These are phyloP conservation scores for Rhynchonema sp. DNA, from an alignment of 2,888 invertebrate species.

Conservation along the genomic window DNA sequence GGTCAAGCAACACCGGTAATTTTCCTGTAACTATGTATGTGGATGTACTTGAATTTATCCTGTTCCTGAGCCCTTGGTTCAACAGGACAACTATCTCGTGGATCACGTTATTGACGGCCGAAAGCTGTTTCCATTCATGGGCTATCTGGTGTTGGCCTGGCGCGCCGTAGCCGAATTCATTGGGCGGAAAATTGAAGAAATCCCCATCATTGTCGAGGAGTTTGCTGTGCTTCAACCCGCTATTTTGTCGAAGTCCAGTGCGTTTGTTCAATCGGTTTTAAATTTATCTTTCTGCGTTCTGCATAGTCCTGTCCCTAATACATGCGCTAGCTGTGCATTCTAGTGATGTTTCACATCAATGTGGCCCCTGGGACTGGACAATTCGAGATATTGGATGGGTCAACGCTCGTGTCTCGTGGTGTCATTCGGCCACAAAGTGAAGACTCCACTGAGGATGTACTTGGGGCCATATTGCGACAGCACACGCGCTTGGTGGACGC, in stretches of 20 bases:
- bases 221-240: not conserved
- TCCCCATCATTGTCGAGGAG: not conserved
- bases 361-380: constrained; percentile 11
- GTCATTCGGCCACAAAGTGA: not conserved
- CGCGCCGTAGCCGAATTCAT: not conserved
- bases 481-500: no score
- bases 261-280: not conserved
- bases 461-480: no score
- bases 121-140: constrained; percentile 69
- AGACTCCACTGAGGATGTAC: no score
- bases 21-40: no score
- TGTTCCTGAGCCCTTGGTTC: no score
- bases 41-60: no score
- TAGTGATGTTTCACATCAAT: not conserved
- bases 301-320: no score
- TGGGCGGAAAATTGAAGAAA: not conserved
- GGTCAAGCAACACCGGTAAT: no score
- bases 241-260: not conserved
- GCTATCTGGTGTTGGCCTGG: constrained; percentile 18
- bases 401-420: constrained; percentile 4
- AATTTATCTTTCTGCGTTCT: no score
- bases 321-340: no score
- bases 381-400: constrained; percentile 6
- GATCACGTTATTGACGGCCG: constrained; percentile 64
- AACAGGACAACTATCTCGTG: constrained; percentile 20